Percentiles rank a stretch among this genome's conserved stretches.
Evolutionary conservation across 2,113 vertebrate species (phyloP).

Genomic region (Chloebia gouldiae): DNA sequence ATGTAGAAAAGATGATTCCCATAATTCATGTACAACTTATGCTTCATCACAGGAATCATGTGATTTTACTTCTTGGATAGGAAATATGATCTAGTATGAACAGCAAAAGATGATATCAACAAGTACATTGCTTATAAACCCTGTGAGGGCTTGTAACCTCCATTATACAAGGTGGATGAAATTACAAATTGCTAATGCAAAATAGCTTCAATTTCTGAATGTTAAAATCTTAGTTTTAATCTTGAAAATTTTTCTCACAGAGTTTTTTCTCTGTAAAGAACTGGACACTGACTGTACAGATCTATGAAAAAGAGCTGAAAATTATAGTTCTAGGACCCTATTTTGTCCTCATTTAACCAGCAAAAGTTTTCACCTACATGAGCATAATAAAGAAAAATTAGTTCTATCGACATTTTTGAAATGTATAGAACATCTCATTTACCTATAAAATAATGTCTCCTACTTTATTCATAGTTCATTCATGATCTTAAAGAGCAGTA

Average conservation of each 20-base stretch:
- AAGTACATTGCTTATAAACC: background rate
- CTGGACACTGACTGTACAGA: background rate
- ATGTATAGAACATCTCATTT: background rate
- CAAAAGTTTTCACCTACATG: background rate
- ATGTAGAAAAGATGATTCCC: background rate
- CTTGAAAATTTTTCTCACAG: background rate
- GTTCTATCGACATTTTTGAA: background rate
- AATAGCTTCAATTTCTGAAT: background rate
- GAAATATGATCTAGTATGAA: background rate
- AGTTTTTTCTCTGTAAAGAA: background rate
- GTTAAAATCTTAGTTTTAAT: background rate
- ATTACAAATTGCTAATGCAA: background rate
- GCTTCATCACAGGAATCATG: background rate
- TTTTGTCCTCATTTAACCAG: background rate
- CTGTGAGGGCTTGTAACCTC: accelerated
- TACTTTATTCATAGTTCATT: background rate
- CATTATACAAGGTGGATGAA: background rate
- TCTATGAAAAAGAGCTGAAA: background rate
- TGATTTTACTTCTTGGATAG: background rate
- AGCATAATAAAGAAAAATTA: background rate
- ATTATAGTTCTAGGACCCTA: background rate
- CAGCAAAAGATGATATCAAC: background rate
- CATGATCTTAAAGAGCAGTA: background rate
- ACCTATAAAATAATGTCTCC: background rate
- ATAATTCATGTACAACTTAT: background rate